Percentiles rank a stretch among this genome's conserved stretches.
phyloP scores from a whole-genome alignment of 2,888 invertebrate genomes.

The Rhingia campestris region DNA sequence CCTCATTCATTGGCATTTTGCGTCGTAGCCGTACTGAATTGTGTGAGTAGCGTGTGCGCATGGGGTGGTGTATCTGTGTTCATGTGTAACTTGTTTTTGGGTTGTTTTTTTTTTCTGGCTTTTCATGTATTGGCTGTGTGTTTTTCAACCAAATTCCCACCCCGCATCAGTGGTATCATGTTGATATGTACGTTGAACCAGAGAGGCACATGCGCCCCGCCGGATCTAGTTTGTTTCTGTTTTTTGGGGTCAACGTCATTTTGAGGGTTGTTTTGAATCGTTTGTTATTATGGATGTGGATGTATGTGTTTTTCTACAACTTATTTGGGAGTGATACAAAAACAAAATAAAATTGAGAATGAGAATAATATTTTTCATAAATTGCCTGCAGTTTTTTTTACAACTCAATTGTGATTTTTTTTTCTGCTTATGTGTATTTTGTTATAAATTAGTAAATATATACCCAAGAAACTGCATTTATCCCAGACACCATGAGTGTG shows the following conservation, averaged over 20 bases:
- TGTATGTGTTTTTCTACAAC: constrained; percentile 27
- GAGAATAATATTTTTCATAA: no score
- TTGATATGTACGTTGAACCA: constrained; percentile 67
- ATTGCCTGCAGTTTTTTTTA: background rate
- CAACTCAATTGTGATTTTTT: background rate
- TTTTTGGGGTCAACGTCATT: constrained; percentile 81
- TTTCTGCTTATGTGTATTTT: constrained; percentile 3
- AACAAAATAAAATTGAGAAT: background rate
- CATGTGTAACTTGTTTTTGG: constrained; percentile 40
- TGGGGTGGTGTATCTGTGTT: constrained; percentile 34
- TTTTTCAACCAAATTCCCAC: constrained; percentile 29
- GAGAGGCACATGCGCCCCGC: constrained; percentile 72
- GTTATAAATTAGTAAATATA: constrained; percentile 2
- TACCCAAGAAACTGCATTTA: constrained; percentile 25
- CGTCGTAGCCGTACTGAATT: constrained; percentile 45
- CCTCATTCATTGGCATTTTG: constrained; percentile 72
- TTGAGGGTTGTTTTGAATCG: constrained; percentile 78
- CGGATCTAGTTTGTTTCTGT: constrained; percentile 73
- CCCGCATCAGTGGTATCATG: constrained; percentile 46
- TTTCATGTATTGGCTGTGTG: constrained; percentile 2
- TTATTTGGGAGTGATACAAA: constrained; percentile 17
- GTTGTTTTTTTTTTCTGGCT: constrained; percentile 15
- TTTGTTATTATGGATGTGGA: constrained; percentile 34
- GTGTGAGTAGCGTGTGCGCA: constrained; percentile 43
- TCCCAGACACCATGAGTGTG: constrained; percentile 10